Evolutionary conservation across 2,113 vertebrate genomes (phyloP), one percentile per base, ranked within the genome.

Genomic region (Butorides virescens): DNA sequence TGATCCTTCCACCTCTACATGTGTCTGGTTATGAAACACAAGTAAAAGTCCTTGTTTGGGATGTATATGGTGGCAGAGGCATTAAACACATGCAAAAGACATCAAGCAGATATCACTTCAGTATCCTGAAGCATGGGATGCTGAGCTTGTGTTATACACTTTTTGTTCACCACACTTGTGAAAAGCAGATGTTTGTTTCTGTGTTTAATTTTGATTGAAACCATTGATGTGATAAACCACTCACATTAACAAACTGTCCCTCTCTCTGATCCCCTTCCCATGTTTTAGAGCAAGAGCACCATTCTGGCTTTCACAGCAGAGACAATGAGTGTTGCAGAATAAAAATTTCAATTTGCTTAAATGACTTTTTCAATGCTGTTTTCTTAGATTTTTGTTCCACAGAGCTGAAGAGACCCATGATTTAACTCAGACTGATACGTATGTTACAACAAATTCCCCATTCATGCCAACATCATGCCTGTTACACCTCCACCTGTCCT

Each of bases 381-480:
- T 68, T 44, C n/a, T 32, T 13, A 8, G 8, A 10, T 17, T 74
- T 59, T 74, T 59, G 23, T 11, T 81, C 13, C 55, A 29, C 14
- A 44, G 46, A 37, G 39, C 27, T 75, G 49, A 85, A 84, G 20
- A 87, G 21, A 50, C 4, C 8, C 6, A 8, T 10, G 32, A 11
- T 46, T 32, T 66, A 49, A 66, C 49, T 73, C 34, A 62, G 79
- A 16, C 13, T 1, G 0, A 10, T 32, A 34, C 5, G 8, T 21
- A 3, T 4, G 7, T 34, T 12, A 5, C 8, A 30, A n/a, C 6
- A 37, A 53, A 42, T 37, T 59, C 21, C 32, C 29, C 25, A 42
- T 34, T 74, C 30, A 14, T 42, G 42, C 5, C 78, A 79, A 2
- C 26, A 3, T 13, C 0, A 0, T 53, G 23, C 19, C 25, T 42